Conservation (phyloP, 2,113 vertebrate genomes). For the Neogale vison region DNA sequence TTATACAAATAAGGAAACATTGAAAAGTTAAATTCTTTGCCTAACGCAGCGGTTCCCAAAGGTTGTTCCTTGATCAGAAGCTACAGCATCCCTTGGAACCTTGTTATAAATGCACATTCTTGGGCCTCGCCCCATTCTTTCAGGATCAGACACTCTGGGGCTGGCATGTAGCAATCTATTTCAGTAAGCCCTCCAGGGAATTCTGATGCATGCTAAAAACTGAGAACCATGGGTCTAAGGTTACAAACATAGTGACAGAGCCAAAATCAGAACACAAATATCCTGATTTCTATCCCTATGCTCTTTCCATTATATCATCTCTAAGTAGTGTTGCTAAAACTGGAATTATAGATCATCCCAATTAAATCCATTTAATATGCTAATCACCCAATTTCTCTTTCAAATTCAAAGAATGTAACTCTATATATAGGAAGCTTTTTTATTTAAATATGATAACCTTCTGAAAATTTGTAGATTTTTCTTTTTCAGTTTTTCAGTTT, state of each 20-base stretch:
- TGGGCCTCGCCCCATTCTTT: background rate
- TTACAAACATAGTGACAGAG: background rate
- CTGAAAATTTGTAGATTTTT: no score
- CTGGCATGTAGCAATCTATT: background rate
- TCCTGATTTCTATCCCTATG: background rate
- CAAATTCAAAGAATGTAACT: constrained; percentile 7
- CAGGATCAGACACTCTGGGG: background rate
- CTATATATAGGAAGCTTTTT: background rate
- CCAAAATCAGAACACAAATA: background rate
- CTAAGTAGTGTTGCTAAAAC: background rate
- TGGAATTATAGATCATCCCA: background rate
- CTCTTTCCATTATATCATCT: background rate
- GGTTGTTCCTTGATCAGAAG: background rate
- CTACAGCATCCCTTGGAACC: background rate
- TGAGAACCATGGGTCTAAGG: background rate
- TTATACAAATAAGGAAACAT: background rate
- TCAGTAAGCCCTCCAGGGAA: background rate
- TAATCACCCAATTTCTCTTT: background rate
- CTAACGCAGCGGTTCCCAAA: background rate
- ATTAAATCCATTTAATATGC: background rate
- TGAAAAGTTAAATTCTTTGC: background rate
- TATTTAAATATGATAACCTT: background rate
- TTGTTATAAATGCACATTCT: background rate
- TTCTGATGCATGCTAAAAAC: background rate
- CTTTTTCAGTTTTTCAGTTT: no score